Base-by-base conservation (phyloP, 2,797 vertebrate species). In the Hafferia zeledoni region DNA sequence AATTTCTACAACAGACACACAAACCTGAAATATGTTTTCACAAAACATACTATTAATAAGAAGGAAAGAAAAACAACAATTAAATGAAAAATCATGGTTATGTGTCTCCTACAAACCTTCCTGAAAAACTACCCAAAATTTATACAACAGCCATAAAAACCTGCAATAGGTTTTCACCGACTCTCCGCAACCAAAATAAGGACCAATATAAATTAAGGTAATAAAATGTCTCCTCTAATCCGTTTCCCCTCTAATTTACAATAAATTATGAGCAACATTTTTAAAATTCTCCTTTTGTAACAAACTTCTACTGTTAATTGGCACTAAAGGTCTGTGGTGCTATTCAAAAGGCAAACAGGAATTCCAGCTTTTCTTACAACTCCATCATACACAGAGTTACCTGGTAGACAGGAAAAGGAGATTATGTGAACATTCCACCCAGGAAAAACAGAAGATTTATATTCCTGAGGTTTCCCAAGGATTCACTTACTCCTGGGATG, bases 371-470 rank as follows among this genome's bases (percentile, higher is more conserved):
- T 78, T 68, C 55, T 64, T 53, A 2, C 8, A 47, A 18, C 55
- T 72, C 49, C 25, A 44, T 39, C 61, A 35, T 8, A 13, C 4
- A 55, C 64, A 18, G 25, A 95, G 39, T 52, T 55, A 77, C 17
- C 16, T 33, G 7, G 30, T 13, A 80, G 52, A 61, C 2, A 46
- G 14, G 10, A 72, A 57, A 61, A 84, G 35, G 11, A 46, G 13
- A 30, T 69, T 33, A 33, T 30, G 2, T n/a, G 59, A 39, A 49
- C 23, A 41, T 44, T 37, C 11, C 39, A 47, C 3, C 17, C 19
- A 31, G 8, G 23, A 68, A 60, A 33, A 11, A 31, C 0, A 68
- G 2, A 10, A 64, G 3, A 46, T 69, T 49, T 39, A 1, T 17
- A 59, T 35, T 71, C 22, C 25, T 69, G 17, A 18, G 3, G 22